phyloP scores from a whole-genome alignment of 2,888 invertebrate genomes.

The Scaptomyza parva region DNA sequence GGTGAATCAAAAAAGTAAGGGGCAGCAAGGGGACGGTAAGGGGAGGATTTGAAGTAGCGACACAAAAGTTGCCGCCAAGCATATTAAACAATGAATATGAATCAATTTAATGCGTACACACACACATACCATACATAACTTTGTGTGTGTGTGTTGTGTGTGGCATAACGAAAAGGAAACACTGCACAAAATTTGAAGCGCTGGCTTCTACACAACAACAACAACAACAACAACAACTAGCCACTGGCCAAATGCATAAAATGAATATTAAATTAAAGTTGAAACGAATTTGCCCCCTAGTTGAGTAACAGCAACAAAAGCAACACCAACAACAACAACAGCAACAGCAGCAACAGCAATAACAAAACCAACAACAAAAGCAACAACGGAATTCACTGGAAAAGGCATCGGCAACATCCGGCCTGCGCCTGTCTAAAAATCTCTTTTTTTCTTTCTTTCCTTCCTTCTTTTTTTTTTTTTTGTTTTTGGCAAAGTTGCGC shows the following conservation, averaged over 20 bases:
- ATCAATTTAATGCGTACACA: constrained; percentile 73
- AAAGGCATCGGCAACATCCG: constrained; percentile 71
- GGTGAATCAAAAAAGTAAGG: constrained; percentile 10
- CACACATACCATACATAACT: constrained; percentile 19
- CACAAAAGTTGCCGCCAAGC: constrained; percentile 68
- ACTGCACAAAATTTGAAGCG: constrained; percentile 74
- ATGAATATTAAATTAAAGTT: constrained; percentile 79
- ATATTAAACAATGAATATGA: constrained; percentile 82
- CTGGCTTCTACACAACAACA: constrained; percentile 25
- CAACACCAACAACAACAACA: constrained; percentile 19
- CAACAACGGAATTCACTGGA: constrained; percentile 71
- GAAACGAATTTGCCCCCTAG: constrained; percentile 71
- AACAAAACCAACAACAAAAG: constrained; percentile 13
- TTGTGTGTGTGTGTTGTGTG: constrained; percentile 30
- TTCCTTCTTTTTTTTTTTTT: constrained; percentile 9
- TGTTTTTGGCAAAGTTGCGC: constrained; percentile 57
- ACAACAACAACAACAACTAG: constrained; percentile 6
- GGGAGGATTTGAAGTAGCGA: neutral
- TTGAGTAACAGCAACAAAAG: constrained; percentile 18
- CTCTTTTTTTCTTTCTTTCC: constrained; percentile 5
- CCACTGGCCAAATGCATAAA: constrained; percentile 74
- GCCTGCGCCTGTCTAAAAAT: constrained; percentile 43
- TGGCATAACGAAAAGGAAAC: constrained; percentile 66
- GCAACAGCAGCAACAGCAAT: constrained; percentile 10
- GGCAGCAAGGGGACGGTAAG: constrained; percentile 6